Percentiles rank a stretch among this genome's conserved stretches.
Conservation (phyloP, 2,113 vertebrate genomes). For the Siniperca knerii region DNA sequence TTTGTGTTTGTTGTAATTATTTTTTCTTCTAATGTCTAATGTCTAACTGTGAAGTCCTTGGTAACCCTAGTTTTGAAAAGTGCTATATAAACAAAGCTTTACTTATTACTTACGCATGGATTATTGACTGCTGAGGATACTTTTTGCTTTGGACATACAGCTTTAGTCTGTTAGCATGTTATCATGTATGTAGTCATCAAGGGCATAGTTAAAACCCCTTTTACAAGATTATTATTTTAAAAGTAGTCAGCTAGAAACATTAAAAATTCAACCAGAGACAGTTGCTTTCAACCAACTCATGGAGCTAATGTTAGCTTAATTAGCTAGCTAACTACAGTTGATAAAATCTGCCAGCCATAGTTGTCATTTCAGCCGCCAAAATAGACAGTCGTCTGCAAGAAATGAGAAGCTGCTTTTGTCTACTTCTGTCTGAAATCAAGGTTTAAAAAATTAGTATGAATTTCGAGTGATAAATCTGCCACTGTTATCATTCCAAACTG, state of each 20-base stretch:
- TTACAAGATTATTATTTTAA: too few species aligned
- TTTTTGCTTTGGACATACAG: too few species aligned
- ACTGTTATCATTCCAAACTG: not conserved
- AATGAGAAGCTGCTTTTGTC: not conserved
- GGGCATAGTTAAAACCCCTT: too few species aligned
- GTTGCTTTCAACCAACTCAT: not conserved
- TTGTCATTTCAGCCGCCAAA: not conserved
- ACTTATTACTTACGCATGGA: too few species aligned
- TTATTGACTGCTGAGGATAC: too few species aligned
- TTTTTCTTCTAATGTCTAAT: too few species aligned
- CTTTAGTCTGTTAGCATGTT: too few species aligned
- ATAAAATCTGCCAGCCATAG: not conserved
- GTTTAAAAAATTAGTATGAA: not conserved
- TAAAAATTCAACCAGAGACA: not conserved
- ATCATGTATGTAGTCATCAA: not conserved
- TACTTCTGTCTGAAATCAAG: not conserved
- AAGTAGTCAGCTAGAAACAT: not conserved
- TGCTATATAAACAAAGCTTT: too few species aligned
- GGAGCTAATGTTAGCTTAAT: too few species aligned
- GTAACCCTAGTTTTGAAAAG: too few species aligned
- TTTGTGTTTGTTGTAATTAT: too few species aligned
- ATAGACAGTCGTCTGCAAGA: not conserved
- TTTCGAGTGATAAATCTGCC: not conserved
- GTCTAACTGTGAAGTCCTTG: too few species aligned
- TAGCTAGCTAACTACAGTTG: not conserved